Percentiles rank a stretch among this genome's conserved stretches.
Conservation (phyloP, 2,113 vertebrate genomes). For the Hippocampus mohnikei region DNA sequence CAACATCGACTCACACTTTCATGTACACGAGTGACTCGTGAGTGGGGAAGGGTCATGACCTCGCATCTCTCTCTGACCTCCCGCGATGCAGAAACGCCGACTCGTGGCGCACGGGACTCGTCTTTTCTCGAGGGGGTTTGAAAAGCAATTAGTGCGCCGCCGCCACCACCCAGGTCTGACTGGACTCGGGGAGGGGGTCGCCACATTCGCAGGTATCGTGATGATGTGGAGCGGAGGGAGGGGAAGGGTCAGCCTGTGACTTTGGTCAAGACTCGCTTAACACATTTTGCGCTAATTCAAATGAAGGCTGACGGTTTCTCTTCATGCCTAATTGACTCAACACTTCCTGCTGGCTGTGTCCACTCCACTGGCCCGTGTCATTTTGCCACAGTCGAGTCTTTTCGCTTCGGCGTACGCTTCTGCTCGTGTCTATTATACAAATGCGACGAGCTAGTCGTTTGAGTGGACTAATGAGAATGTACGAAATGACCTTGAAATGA, state of each 20-base stretch:
- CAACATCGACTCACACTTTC: no score
- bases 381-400: neutral
- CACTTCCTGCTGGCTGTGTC: conserved; percentile 37
- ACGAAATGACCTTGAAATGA: neutral
- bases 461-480: neutral
- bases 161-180: conserved; percentile 20
- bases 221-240: conserved; percentile 51
- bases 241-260: conserved; percentile 26
- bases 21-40: no score
- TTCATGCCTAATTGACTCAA: conserved; percentile 59
- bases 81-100: conserved; percentile 27
- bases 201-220: conserved; percentile 32
- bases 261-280: conserved; percentile 43
- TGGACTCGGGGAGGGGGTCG: conserved; percentile 23
- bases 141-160: conserved; percentile 63
- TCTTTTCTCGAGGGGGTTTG: conserved; percentile 40
- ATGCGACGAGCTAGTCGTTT: neutral
- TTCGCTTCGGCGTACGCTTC: neutral
- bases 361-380: conserved; percentile 20
- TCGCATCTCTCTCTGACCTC: conserved; percentile 39
- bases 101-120: no score
- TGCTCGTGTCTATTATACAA: no score
- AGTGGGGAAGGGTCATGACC: no score
- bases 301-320: conserved; percentile 44
- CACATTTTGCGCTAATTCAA: conserved; percentile 43